These are phyloP conservation scores for Rhynchopsitta pachyrhyncha DNA, from an alignment of 2,113 vertebrate genomes.

Conservation along the genomic window DNA sequence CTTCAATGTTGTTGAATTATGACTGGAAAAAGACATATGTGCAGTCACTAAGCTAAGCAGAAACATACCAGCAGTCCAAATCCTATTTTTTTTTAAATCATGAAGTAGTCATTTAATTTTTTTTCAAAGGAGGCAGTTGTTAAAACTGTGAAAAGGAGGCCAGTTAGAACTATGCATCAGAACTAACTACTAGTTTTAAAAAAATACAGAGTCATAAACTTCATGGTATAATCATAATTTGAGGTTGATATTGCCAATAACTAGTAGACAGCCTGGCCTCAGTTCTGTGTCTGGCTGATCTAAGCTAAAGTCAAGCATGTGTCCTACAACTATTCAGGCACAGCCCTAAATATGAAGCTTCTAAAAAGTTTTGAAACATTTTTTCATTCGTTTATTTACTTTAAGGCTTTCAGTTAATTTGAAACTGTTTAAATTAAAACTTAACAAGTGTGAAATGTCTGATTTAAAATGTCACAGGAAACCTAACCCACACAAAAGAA, in stretches of 20 bases:
- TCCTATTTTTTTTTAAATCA: not conserved
- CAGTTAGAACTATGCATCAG: not conserved
- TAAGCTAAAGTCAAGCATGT: not conserved
- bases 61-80: not conserved
- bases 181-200: not conserved
- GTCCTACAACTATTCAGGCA: not conserved
- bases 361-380: not conserved
- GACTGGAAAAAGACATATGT: not conserved
- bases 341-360: not conserved
- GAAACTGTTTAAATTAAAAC: not conserved
- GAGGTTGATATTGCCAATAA: not conserved
- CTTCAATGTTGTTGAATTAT: not conserved
- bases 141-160: not conserved
- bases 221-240: not conserved
- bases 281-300: not conserved
- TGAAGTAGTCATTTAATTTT: not conserved
- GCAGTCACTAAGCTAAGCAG: not conserved
- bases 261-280: rapidly evolving
- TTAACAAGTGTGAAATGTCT: not conserved
- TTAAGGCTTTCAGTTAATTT: not conserved
- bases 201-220: not conserved
- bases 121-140: not conserved
- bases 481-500: not conserved
- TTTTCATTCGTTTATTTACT: not conserved
- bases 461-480: not conserved